phyloP scores from a whole-genome alignment of 2,888 invertebrate genomes.

The Gastracanthus pulcherrimus region DNA sequence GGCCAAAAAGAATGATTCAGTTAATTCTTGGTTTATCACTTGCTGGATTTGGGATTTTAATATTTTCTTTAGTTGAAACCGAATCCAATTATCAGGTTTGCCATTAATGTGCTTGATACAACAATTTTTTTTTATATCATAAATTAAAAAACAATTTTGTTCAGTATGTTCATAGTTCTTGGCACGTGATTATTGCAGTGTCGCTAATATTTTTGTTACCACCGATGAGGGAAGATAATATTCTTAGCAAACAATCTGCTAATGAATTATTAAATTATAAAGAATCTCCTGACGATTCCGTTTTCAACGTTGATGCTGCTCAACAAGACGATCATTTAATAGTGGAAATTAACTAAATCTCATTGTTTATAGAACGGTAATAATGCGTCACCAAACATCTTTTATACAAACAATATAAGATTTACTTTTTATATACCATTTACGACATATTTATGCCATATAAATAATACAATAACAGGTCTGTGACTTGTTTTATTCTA shows the following conservation, averaged over 20 bases:
- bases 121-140: not conserved
- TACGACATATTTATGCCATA: not conserved
- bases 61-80: constrained; percentile 81
- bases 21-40: constrained; percentile 78
- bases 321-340: constrained; percentile 24
- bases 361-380: not conserved
- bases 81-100: constrained; percentile 79
- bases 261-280: constrained; percentile 67
- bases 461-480: not conserved
- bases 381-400: not conserved
- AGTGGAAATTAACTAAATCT: constrained; percentile 29
- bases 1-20: constrained; percentile 65
- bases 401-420: not conserved
- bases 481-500: not conserved
- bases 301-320: constrained; percentile 63
- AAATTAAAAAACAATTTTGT: constrained; percentile 52
- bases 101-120: no score
- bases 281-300: constrained; percentile 65
- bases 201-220: constrained; percentile 81
- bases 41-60: constrained; percentile 78
- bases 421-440: constrained; percentile 11
- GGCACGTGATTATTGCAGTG: constrained; percentile 81
- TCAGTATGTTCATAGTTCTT: constrained; percentile 81
- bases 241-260: constrained; percentile 59
- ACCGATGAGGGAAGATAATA: constrained; percentile 59